Base-by-base conservation (phyloP, 2,797 vertebrate species). In the Buphagus erythrorhynchus region DNA sequence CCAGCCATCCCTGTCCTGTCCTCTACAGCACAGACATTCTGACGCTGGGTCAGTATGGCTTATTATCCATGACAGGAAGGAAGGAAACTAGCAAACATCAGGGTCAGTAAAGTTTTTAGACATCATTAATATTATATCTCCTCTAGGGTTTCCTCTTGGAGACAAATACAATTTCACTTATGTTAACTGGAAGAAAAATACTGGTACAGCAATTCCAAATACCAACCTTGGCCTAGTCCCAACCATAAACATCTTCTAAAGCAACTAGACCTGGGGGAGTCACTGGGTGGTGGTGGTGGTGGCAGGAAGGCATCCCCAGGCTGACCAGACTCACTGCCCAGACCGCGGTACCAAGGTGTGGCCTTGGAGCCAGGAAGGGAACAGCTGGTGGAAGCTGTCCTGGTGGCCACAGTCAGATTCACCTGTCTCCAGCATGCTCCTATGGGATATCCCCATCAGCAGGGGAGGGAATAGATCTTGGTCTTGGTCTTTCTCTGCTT, bases 41-140 rank as follows among this genome's bases (percentile, higher is more conserved):
- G 35, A 13, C 0, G 0, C 54, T 43, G 2, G 52, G 16, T 59
- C 69, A 55, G 11, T 55, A 17, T 8, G 51, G 24, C 12, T 84
- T 48, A 18, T 61, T 73, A 43, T 57, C 49, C 62, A 38, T 28
- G n/a, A 42, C 21, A 90, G 79, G 58, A 83, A 90, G 51, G 62
- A 72, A 84, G 55, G 74, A 90, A 88, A 86, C 75, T 15, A 92
- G 31, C 69, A 78, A 62, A 46, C 25, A 58, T 24, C 25, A 69
- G n/a, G 14, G 7, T 79, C 35, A 78, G 29, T 43, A 18, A 78
- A 55, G 7, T 71, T 75, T 90, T 90, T 21, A 7, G 2, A 43
- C 40, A 69, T 55, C 31, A n/a, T 78, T 76, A 69, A 74, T 92
- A 46, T 43, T 25, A 0, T 81, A 5, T 62, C 22, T 93, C 24